Conservation (phyloP, 2,113 vertebrate genomes). For the Urocynchramus pylzowi region DNA sequence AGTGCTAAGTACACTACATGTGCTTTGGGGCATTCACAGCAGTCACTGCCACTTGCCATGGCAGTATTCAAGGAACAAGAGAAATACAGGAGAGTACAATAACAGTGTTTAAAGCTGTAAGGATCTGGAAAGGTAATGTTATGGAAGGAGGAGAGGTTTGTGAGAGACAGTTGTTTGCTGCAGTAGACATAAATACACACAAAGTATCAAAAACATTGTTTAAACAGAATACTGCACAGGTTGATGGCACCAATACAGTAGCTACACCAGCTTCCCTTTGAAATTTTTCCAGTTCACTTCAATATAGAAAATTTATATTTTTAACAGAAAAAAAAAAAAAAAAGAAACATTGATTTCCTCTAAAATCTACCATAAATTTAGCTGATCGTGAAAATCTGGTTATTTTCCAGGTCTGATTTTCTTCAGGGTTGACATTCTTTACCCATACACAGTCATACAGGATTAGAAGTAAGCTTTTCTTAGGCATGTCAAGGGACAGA, state of each 20-base stretch:
- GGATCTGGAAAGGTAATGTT: neutral
- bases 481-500: neutral
- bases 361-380: neutral
- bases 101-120: neutral
- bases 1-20: rapidly evolving
- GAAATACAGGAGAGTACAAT: rapidly evolving
- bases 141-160: neutral
- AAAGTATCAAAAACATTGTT: neutral
- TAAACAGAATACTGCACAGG: neutral
- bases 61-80: neutral
- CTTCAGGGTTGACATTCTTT: neutral
- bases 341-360: neutral
- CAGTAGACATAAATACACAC: neutral
- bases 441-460: neutral
- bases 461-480: neutral
- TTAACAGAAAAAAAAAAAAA: neutral
- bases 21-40: neutral
- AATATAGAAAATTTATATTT: neutral
- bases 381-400: neutral
- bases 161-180: neutral
- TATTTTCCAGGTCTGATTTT: neutral
- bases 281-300: neutral
- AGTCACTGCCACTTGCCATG: neutral
- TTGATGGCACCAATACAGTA: neutral
- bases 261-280: neutral